Base-by-base conservation (phyloP, 2,113 vertebrate species). In the Sinosuthora webbiana region DNA sequence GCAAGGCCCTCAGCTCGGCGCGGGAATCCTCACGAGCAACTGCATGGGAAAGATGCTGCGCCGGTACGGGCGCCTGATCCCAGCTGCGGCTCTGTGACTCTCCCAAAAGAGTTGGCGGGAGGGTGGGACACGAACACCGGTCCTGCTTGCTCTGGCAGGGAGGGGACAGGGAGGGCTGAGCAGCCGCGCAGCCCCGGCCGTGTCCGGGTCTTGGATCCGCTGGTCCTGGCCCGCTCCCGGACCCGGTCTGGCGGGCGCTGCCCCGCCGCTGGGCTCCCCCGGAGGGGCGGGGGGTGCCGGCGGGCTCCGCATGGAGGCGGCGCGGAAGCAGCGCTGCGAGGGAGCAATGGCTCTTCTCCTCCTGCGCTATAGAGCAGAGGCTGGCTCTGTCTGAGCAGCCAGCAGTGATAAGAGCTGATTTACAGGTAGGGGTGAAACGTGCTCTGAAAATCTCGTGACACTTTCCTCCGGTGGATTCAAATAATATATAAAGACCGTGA, bases 401-500 rank as follows among this genome's bases (percentile, higher is more conserved):
- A 24, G 74, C 55, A 42, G 89, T 23, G 78, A 55, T 80, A 91
- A 87, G 76, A 49, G 69, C 77, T 79, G 95, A 94, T 97, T 90
- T 91, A 89, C 80, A 93, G 92, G 81, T 94, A 86, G 75, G 37
- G 80, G 90, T 85, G 90, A 94, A 94, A 93, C 82, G 87, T 94
- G 96, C 86, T 85, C 79, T 19, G 65, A 91, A 95, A 94, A 80
- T 81, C 90, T 90, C 78, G 70, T 93, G 94, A 92, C 92, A 85
- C 87, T 93, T 94, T 93, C 74, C 91, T 90, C 90, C 56, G 59
- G 83, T 94, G 87, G 87, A 95, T 97, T 94, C 95, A 94, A 93
- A 91, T 89, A 60, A 94, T 94, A 94, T 96, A 96, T 90, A 93
- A 95, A 93, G 85, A 92, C 94, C 83, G 77, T 95, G 90, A 97